Evolutionary conservation across 2,113 vertebrate species (phyloP).

Genomic region (Tretioscincus oriximinensis): DNA sequence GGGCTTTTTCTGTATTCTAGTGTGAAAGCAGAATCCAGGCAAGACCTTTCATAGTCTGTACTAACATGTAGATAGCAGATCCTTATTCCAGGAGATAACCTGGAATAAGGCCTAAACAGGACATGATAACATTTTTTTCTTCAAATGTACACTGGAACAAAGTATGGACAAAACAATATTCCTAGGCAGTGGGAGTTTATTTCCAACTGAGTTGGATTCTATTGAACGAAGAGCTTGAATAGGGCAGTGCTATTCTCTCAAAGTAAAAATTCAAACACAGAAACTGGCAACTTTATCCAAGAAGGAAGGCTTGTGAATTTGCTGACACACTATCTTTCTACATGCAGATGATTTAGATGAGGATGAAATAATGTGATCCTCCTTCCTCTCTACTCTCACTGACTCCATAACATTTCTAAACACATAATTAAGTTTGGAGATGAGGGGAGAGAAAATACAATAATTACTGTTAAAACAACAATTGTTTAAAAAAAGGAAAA

Average conservation of each 20-base stretch:
- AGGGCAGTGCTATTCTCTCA: neutral
- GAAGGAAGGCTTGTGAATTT: neutral
- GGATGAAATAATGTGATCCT: neutral
- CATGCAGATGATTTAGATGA: neutral
- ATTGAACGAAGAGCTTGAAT: neutral
- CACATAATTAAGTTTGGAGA: too few species aligned
- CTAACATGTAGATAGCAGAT: too few species aligned
- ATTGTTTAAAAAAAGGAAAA: too few species aligned
- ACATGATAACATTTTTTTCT: too few species aligned
- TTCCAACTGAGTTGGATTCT: neutral
- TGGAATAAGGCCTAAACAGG: too few species aligned
- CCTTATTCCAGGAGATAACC: too few species aligned
- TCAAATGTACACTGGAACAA: neutral
- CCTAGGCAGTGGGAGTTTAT: neutral
- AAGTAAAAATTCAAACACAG: neutral
- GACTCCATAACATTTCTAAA: neutral
- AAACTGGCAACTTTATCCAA: too few species aligned
- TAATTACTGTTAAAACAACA: too few species aligned
- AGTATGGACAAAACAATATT: neutral
- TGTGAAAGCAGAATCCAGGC: too few species aligned
- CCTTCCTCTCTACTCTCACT: neutral
- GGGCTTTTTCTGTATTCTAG: neutral
- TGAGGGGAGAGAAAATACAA: too few species aligned
- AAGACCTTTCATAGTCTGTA: too few species aligned
- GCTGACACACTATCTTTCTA: neutral